phyloP scores from a whole-genome alignment of 2,888 invertebrate species.

The Dendrolimus pini region DNA sequence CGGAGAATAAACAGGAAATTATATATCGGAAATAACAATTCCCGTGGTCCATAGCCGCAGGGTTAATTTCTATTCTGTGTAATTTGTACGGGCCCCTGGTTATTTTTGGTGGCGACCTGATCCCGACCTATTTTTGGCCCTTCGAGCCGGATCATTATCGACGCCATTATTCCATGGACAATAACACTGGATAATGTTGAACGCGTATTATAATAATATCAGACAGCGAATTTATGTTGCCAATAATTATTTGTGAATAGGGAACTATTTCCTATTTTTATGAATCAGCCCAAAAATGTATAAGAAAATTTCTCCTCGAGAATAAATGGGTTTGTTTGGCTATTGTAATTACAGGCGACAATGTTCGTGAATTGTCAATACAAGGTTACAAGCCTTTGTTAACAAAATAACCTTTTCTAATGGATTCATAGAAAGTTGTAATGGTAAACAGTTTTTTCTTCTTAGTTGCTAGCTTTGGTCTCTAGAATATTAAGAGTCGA shows the following conservation, averaged over 20 bases:
- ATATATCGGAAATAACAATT: not conserved
- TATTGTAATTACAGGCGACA: not conserved
- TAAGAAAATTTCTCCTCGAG: not conserved
- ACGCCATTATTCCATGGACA: not conserved
- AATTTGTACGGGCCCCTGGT: not conserved
- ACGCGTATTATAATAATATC: not conserved
- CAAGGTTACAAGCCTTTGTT: not conserved
- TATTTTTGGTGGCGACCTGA: slow-evolving; percentile 10
- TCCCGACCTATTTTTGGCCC: not conserved
- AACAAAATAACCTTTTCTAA: not conserved
- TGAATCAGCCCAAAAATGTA: not conserved
- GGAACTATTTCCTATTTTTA: not conserved
- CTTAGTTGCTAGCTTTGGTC: no score
- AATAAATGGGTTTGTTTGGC: not conserved
- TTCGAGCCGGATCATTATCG: not conserved
- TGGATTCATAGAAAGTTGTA: no score
- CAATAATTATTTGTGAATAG: not conserved
- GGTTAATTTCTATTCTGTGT: not conserved
- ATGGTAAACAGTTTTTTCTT: no score
- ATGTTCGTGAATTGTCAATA: not conserved
- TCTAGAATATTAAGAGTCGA: no score
- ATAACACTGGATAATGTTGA: not conserved
- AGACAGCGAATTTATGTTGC: not conserved
- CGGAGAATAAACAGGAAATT: no score
- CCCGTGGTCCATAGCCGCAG: not conserved